Conservation (phyloP, 92 coral and sea anemone species). For the Epizoanthus stellaris region DNA sequence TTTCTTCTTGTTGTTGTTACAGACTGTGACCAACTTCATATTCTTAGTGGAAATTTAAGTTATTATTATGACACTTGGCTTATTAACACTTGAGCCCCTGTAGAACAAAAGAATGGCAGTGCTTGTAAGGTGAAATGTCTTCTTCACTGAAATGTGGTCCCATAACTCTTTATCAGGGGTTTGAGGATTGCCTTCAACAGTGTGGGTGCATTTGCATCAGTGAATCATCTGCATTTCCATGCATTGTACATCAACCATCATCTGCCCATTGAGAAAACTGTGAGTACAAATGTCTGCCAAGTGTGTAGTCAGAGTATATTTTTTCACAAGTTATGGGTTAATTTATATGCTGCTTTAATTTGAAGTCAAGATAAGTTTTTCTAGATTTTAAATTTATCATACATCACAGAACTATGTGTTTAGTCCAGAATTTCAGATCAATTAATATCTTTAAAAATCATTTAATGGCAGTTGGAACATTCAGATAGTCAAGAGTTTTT, state of each 20-base stretch:
- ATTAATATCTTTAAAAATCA: too few species aligned
- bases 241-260: conserved; percentile 57
- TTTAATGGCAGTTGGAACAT: too few species aligned
- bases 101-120: too few species aligned
- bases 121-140: not conserved
- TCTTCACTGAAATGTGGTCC: not conserved
- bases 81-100: too few species aligned
- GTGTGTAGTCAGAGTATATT: not conserved
- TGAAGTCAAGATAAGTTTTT: not conserved
- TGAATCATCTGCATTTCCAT: conserved; percentile 73
- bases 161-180: conserved; percentile 30
- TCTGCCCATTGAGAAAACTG: conserved; percentile 54
- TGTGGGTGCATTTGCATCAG: conserved; percentile 70
- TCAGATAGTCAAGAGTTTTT: too few species aligned
- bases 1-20: too few species aligned
- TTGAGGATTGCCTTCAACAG: conserved; percentile 68
- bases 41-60: too few species aligned
- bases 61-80: too few species aligned
- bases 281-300: conserved; percentile 22
- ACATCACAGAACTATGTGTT: too few species aligned
- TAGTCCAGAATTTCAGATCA: too few species aligned
- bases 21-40: too few species aligned
- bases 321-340: not conserved
- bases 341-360: not conserved
- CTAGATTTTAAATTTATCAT: too few species aligned